Evolutionary conservation across 2,113 vertebrate species (phyloP).

Genomic region (Pundamilia nyererei): DNA sequence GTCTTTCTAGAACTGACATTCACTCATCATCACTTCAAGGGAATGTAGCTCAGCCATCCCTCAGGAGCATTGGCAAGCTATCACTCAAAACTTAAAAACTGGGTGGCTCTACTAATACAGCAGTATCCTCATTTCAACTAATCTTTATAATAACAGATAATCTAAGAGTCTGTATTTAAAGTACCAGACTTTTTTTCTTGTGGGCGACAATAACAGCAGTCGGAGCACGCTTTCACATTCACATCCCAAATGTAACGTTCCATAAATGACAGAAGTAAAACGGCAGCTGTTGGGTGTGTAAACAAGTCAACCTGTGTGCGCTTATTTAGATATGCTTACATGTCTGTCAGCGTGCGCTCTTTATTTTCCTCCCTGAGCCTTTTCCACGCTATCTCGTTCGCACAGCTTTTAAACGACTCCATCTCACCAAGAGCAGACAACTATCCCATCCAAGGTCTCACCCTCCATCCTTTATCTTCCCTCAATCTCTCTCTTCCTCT

Average conservation of each 20-base stretch:
- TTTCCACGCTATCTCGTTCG: not conserved
- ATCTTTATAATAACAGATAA: conserved; percentile 17
- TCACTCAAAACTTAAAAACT: conserved; percentile 41
- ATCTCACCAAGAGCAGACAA: conserved; percentile 34
- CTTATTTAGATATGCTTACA: conserved; percentile 27
- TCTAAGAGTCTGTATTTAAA: not conserved
- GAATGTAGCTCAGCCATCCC: conserved; percentile 44
- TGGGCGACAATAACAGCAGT: conserved; percentile 16
- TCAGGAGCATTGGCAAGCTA: conserved; percentile 42
- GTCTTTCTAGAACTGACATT: conserved; percentile 43
- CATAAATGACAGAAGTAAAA: conserved; percentile 35
- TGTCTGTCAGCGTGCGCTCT: not conserved
- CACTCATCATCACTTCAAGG: conserved; percentile 47
- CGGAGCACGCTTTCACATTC: not conserved
- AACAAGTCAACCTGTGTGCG: conserved; percentile 26
- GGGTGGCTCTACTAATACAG: conserved; percentile 30
- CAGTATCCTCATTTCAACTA: conserved; percentile 21
- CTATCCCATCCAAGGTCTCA: conserved; percentile 27
- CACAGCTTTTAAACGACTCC: conserved; percentile 22
- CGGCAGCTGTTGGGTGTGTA: conserved; percentile 35
- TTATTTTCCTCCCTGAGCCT: not conserved
- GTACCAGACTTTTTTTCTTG: conserved; percentile 16
- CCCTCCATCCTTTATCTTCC: conserved; percentile 43
- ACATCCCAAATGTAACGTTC: conserved; percentile 1
- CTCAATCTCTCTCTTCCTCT: conserved; percentile 41